Percentiles rank a stretch among this genome's conserved stretches.
These are phyloP conservation scores for Limnephilus lunatus DNA, from an alignment of 2,888 invertebrate species.

Conservation along the genomic window DNA sequence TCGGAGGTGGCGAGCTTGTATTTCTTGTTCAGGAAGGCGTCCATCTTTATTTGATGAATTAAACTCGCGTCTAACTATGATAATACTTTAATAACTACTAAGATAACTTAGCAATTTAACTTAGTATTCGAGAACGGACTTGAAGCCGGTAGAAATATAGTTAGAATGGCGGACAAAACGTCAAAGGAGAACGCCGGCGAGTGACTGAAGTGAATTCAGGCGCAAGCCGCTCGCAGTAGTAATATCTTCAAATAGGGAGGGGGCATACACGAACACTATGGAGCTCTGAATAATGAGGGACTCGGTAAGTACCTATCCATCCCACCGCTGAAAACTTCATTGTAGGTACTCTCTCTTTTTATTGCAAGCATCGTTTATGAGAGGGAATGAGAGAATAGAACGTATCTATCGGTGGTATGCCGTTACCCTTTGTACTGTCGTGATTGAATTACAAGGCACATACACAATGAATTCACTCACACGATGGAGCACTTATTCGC, in stretches of 20 bases:
- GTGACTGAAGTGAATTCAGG: conserved; percentile 44
- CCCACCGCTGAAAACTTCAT: neutral
- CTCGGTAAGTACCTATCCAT: neutral
- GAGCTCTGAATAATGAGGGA: neutral
- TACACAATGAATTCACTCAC: neutral
- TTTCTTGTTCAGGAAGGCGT: conserved; percentile 77
- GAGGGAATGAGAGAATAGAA: neutral
- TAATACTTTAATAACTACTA: neutral
- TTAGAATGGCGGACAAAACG: conserved; percentile 21
- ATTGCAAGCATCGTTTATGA: neutral
- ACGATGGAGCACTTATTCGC: neutral
- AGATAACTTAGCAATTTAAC: neutral
- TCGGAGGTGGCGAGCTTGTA: conserved; percentile 83
- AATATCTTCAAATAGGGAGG: conserved; percentile 10
- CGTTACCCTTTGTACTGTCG: neutral
- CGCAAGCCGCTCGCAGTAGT: conserved; percentile 30
- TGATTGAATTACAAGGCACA: neutral
- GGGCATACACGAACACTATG: neutral
- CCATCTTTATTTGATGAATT: conserved; percentile 50
- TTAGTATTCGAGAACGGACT: conserved; percentile 27
- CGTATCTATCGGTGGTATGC: neutral
- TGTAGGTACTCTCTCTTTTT: neutral
- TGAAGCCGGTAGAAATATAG: conserved; percentile 28
- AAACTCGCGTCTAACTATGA: conserved; percentile 19
- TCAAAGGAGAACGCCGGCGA: conserved; percentile 36